Percentiles rank a stretch among this genome's conserved stretches.
Conservation (phyloP, 2,888 invertebrate genomes). For the Macaria notata region DNA sequence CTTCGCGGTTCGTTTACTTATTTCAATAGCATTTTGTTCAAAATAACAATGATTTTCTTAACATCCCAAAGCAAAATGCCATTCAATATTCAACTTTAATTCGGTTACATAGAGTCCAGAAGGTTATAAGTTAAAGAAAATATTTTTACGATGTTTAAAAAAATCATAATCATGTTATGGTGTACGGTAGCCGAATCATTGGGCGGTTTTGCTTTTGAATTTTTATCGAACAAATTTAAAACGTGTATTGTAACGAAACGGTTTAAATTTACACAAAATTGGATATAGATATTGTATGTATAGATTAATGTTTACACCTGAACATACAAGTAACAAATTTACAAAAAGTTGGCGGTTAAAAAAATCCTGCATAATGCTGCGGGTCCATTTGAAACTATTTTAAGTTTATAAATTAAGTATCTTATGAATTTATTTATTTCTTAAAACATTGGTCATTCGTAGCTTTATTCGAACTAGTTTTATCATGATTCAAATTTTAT, state of each 20-base stretch:
- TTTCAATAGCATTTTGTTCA: constrained; percentile 61
- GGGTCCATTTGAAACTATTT: too few relatives aligned
- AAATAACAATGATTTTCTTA: constrained; percentile 35
- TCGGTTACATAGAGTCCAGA: constrained; percentile 21
- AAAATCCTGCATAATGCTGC: too few relatives aligned
- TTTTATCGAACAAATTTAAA: constrained; percentile 41
- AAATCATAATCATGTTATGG: constrained; percentile 69
- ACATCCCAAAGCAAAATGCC: constrained; percentile 1
- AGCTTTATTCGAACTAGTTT: too few relatives aligned
- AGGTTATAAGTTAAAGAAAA: constrained; percentile 10
- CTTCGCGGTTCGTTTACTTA: constrained; percentile 71
- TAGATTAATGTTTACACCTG: constrained; percentile 30
- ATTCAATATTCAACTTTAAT: constrained; percentile 37
- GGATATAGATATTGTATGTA: constrained; percentile 18
- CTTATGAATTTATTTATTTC: too few relatives aligned
- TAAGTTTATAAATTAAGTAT: too few relatives aligned
- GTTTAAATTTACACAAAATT: constrained; percentile 25
- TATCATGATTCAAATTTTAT: too few relatives aligned
- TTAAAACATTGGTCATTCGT: too few relatives aligned
- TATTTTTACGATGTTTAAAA: constrained; percentile 37
- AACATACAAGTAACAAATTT: constrained; percentile 11
- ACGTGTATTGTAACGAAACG: constrained; percentile 8
- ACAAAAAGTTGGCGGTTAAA: too few relatives aligned
- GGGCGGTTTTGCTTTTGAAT: constrained; percentile 55
- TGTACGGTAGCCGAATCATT: constrained; percentile 70